Conservation (phyloP, 2,797 vertebrate genomes). For the Smutsia temminckii region DNA sequence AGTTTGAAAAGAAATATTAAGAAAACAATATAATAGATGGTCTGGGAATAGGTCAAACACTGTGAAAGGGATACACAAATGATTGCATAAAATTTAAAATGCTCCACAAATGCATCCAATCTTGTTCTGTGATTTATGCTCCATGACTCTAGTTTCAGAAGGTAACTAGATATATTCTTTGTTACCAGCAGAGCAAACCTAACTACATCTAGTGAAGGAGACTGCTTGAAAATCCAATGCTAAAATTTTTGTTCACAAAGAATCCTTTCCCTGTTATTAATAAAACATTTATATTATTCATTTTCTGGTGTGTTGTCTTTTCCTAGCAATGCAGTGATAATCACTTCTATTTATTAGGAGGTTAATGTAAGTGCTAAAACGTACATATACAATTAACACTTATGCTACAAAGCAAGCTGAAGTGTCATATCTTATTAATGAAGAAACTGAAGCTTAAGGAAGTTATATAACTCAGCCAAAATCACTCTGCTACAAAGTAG, state of each 20-base stretch:
- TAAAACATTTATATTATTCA: not conserved
- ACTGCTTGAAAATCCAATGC: constrained; percentile 1
- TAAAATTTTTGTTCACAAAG: not conserved
- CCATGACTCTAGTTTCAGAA: constrained; percentile 9
- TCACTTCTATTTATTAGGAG: not conserved
- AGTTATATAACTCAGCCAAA: not conserved
- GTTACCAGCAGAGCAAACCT: not conserved
- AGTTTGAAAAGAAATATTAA: constrained; percentile 15
- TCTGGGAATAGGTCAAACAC: not conserved
- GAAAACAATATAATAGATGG: not conserved
- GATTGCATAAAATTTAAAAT: not conserved
- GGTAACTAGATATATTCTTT: not conserved
- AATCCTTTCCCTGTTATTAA: not conserved
- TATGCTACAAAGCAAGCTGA: not conserved
- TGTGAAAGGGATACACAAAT: not conserved
- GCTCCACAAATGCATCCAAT: not conserved
- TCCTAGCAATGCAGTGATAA: not conserved
- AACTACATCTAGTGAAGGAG: constrained; percentile 6
- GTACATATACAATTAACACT: not conserved
- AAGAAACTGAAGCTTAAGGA: not conserved
- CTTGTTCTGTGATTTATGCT: not conserved
- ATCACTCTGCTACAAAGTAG: not conserved
- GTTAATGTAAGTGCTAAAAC: not conserved
- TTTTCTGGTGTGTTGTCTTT: not conserved
- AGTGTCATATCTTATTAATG: not conserved